Conservation (phyloP, 2,888 invertebrate species). For the Tipula lateralis region DNA sequence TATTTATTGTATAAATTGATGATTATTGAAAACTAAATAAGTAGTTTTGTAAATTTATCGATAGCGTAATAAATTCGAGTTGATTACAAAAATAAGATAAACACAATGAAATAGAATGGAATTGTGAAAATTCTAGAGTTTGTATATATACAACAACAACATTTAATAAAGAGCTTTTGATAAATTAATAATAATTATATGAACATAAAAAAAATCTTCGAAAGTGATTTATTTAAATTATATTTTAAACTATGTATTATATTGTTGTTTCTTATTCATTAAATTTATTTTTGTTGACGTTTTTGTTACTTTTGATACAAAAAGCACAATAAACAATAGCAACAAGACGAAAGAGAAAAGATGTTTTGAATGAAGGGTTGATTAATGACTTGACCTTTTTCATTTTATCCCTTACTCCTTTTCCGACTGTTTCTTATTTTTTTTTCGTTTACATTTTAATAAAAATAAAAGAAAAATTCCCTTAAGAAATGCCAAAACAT, state of each 20-base stretch:
- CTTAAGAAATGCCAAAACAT: not conserved
- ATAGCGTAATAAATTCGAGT: not conserved
- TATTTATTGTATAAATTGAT: not conserved
- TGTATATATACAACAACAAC: not conserved
- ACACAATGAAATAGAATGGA: not conserved
- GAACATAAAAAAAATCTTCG: not conserved
- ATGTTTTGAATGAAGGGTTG: not conserved
- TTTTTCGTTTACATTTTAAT: not conserved
- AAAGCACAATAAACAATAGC: not conserved
- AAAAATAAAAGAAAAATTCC: not conserved
- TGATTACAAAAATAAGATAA: not conserved
- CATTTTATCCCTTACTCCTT: not conserved
- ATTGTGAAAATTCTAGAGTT: not conserved
- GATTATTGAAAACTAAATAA: not conserved
- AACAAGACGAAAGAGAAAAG: not conserved
- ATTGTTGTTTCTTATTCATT: not conserved
- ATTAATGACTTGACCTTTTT: conserved; percentile 9
- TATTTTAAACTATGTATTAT: not conserved
- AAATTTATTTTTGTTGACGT: not conserved
- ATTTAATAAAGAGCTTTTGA: not conserved
- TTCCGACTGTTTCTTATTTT: not conserved
- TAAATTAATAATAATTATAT: not conserved
- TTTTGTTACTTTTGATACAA: not conserved
- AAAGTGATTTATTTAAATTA: not conserved
- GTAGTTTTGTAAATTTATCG: not conserved